A percentile compares a stretch with the other conserved stretches of the same genome.
These are phyloP conservation scores for Petrocephalus schoutedeni DNA, from an alignment of 2,797 vertebrate genomes.

Conservation along the genomic window DNA sequence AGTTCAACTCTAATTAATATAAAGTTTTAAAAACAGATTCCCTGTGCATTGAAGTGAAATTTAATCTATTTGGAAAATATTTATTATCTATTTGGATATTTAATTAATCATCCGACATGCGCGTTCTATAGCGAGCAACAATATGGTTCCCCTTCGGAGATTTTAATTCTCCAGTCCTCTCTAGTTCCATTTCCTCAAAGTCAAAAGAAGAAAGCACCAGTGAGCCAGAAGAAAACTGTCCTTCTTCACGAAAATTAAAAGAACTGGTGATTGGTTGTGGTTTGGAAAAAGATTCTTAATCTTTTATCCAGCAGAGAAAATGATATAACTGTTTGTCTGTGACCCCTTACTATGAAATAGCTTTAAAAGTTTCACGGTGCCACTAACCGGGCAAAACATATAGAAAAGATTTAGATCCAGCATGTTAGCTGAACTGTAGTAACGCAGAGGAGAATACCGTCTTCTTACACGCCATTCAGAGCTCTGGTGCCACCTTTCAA, in stretches of 20 bases:
- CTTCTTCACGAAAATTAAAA: neutral
- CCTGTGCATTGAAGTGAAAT: neutral
- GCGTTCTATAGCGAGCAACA: neutral
- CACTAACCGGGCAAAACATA: neutral
- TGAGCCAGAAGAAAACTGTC: neutral
- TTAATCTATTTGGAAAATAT: neutral
- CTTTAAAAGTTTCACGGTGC: neutral
- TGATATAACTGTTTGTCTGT: neutral
- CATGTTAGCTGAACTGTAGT: neutral
- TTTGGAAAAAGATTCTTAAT: neutral
- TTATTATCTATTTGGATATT: neutral
- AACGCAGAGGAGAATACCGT: neutral
- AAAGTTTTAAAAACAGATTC: neutral
- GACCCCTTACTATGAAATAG: neutral
- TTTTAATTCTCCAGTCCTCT: neutral
- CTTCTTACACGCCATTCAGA: neutral
- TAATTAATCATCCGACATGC: neutral
- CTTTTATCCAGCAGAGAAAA: neutral
- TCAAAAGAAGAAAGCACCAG: neutral
- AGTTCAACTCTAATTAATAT: neutral
- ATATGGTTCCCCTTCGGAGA: neutral
- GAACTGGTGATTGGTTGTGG: neutral
- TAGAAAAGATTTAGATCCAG: neutral
- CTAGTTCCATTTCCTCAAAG: neutral
- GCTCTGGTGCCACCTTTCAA: neutral